Evolutionary conservation across 2,888 invertebrate genomes (phyloP).

Genomic region (Eupithecia insigniata): DNA sequence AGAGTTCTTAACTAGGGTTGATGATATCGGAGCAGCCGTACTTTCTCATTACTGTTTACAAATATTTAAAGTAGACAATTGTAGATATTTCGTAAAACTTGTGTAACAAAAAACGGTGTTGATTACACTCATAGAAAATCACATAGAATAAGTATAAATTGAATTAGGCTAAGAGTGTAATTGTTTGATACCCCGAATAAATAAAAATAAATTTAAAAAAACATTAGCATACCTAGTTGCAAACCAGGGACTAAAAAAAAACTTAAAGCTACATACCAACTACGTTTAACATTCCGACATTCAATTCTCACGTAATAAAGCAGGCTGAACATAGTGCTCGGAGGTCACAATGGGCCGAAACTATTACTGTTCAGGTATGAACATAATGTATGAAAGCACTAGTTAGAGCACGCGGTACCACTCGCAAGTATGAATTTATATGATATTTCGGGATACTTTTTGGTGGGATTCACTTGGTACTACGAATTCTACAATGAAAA

Average conservation of each 20-base stretch:
- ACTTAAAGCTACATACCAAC: conserved; percentile 10
- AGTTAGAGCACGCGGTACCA: conserved; percentile 38
- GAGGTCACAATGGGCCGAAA: conserved; percentile 57
- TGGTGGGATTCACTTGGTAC: background rate
- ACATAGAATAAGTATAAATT: too few relatives aligned
- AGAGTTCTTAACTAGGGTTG: background rate
- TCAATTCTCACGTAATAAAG: conserved; percentile 43
- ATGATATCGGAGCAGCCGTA: background rate
- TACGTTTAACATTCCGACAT: conserved; percentile 32
- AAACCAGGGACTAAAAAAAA: conserved; percentile 2
- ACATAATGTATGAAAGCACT: conserved; percentile 35
- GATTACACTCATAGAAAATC: too few relatives aligned
- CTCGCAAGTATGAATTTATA: background rate
- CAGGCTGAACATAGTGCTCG: conserved; percentile 47
- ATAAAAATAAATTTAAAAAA: too few relatives aligned
- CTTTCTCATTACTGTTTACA: background rate
- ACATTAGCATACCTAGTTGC: background rate
- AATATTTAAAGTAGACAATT: background rate
- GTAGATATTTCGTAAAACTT: background rate
- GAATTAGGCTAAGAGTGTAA: too few relatives aligned
- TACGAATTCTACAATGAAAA: background rate
- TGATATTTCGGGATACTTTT: background rate
- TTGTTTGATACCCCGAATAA: too few relatives aligned
- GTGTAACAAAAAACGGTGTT: too few relatives aligned
- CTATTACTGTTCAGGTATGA: conserved; percentile 60